phyloP scores from a whole-genome alignment of 2,113 vertebrate genomes.

The Strigops habroptila region DNA sequence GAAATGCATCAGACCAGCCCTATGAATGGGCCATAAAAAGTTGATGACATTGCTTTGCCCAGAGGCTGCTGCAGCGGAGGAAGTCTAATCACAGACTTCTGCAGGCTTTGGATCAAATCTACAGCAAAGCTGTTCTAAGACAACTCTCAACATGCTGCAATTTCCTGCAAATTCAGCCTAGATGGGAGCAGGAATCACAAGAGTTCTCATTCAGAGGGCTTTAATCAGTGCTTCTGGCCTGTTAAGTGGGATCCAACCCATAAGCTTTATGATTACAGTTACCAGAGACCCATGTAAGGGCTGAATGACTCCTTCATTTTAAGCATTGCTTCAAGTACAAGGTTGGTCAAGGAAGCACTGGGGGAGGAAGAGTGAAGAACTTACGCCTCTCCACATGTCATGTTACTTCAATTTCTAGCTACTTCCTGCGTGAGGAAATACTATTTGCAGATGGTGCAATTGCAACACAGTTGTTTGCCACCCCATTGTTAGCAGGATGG shows the following conservation, averaged over 20 bases:
- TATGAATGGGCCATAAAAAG: not conserved
- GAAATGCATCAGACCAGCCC: not conserved
- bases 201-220: not conserved
- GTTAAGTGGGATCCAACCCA: not conserved
- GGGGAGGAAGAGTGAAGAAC: not conserved
- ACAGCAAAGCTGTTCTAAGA: not conserved
- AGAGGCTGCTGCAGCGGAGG: not conserved
- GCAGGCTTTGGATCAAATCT: not conserved
- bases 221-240: not conserved
- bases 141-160: not conserved
- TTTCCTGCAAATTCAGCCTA: not conserved
- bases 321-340: not conserved
- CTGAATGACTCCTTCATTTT: not conserved
- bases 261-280: not conserved
- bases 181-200: not conserved
- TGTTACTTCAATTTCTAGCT: not conserved
- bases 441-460: not conserved
- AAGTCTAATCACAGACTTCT: not conserved
- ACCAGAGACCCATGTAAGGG: not conserved
- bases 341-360: not conserved
- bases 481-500: not conserved
- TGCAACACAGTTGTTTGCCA: fast-evolving
- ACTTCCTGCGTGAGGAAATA: not conserved
- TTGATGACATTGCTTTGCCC: not conserved
- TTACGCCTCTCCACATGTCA: not conserved